phyloP scores from a whole-genome alignment of 2,113 vertebrate species.

The Elephas maximus region DNA sequence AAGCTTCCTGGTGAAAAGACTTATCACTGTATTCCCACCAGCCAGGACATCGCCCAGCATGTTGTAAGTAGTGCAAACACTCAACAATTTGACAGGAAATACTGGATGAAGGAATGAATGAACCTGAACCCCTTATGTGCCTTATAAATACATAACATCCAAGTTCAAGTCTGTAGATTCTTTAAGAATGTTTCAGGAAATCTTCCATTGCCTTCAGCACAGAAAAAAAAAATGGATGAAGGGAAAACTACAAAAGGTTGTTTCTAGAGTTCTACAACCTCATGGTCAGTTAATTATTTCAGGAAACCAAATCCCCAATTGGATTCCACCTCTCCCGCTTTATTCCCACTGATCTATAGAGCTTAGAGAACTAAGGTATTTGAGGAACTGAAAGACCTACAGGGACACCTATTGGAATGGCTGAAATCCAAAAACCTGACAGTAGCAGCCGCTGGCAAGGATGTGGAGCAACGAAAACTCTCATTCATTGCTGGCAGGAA shows the following conservation, averaged over 20 bases:
- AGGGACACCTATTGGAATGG: neutral
- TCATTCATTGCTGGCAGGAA: too few species aligned
- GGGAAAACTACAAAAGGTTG: neutral
- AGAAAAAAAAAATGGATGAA: constrained; percentile 11
- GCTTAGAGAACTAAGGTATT: neutral
- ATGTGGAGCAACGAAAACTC: too few species aligned
- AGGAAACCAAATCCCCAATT: neutral
- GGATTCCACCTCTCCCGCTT: neutral
- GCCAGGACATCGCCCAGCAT: neutral
- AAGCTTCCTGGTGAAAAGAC: neutral
- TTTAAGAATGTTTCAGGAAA: neutral
- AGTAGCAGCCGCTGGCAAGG: too few species aligned
- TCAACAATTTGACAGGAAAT: constrained; percentile 30
- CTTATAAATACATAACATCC: neutral
- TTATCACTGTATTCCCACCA: neutral
- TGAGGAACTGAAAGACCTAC: neutral
- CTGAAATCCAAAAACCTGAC: too few species aligned
- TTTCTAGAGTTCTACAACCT: neutral
- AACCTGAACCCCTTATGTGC: neutral
- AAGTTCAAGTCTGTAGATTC: neutral
- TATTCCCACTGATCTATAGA: neutral
- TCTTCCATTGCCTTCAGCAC: neutral
- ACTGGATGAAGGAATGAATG: neutral
- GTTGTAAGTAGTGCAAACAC: neutral
- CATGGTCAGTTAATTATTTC: neutral